These are phyloP conservation scores for Crepidodera aurea DNA, from an alignment of 2,888 invertebrate species.

Conservation along the genomic window DNA sequence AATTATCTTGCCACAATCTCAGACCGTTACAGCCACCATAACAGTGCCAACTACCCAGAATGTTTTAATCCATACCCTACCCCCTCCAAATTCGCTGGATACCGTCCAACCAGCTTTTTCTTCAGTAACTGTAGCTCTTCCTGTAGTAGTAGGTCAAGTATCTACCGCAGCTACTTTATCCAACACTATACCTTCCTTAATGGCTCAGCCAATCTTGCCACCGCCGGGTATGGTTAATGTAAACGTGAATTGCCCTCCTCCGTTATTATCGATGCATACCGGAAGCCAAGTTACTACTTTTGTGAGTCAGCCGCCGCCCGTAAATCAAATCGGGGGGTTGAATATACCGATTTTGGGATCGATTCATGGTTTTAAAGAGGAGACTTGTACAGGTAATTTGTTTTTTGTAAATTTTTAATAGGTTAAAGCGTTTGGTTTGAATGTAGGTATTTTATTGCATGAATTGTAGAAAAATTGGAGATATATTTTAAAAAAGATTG, in stretches of 20 bases:
- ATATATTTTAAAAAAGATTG: no score
- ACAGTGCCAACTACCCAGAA: constrained; percentile 45
- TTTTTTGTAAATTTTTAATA: background rate
- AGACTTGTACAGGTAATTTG: constrained; percentile 56
- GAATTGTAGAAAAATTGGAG: no score
- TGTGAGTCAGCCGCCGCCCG: constrained; percentile 55
- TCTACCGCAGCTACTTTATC: constrained; percentile 43
- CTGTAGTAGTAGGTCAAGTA: constrained; percentile 46
- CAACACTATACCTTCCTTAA: constrained; percentile 55
- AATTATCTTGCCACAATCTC: constrained; percentile 27
- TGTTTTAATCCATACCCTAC: constrained; percentile 50
- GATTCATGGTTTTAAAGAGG: constrained; percentile 48
- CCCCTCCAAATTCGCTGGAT: constrained; percentile 42
- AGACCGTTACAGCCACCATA: constrained; percentile 30
- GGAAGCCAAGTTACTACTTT: constrained; percentile 52
- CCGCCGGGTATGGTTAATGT: constrained; percentile 54
- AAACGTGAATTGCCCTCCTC: constrained; percentile 45
- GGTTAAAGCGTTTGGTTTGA: no score
- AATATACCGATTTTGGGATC: constrained; percentile 48
- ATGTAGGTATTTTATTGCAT: no score
- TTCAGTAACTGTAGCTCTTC: constrained; percentile 48
- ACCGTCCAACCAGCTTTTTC: constrained; percentile 38
- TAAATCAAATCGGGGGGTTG: constrained; percentile 18
- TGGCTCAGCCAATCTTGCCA: constrained; percentile 60
- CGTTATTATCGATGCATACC: constrained; percentile 30